These are phyloP conservation scores for Bos indicus DNA, from an alignment of 2,113 vertebrate species.

Conservation along the genomic window DNA sequence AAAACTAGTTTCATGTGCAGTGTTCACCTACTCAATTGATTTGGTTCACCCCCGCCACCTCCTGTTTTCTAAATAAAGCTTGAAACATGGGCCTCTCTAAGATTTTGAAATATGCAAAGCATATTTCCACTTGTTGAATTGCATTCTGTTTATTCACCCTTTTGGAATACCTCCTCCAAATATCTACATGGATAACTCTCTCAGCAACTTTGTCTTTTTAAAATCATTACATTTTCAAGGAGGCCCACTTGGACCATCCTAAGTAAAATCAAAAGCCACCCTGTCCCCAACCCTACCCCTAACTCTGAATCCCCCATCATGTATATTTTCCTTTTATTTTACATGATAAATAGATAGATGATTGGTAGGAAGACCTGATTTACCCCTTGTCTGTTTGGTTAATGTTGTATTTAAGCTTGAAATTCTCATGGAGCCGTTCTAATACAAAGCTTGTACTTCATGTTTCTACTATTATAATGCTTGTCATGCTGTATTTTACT, in stretches of 20 bases:
- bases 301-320: background rate
- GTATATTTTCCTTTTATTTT: background rate
- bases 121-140: background rate
- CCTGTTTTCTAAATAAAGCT: background rate
- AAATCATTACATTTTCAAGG: background rate
- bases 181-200: background rate
- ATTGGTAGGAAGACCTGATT: background rate
- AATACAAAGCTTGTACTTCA: background rate
- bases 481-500: background rate
- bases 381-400: background rate
- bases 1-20: background rate
- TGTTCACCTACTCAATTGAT: background rate
- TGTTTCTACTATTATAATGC: background rate
- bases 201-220: background rate
- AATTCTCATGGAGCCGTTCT: background rate
- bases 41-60: background rate
- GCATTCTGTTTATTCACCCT: background rate
- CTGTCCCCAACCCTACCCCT: background rate
- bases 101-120: background rate
- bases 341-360: background rate
- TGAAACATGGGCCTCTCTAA: background rate
- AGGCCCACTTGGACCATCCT: background rate
- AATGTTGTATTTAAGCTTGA: background rate
- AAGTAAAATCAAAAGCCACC: background rate
- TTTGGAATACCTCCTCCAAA: background rate